phyloP scores from a whole-genome alignment of 2,113 vertebrate species.

The Galemys pyrenaicus region DNA sequence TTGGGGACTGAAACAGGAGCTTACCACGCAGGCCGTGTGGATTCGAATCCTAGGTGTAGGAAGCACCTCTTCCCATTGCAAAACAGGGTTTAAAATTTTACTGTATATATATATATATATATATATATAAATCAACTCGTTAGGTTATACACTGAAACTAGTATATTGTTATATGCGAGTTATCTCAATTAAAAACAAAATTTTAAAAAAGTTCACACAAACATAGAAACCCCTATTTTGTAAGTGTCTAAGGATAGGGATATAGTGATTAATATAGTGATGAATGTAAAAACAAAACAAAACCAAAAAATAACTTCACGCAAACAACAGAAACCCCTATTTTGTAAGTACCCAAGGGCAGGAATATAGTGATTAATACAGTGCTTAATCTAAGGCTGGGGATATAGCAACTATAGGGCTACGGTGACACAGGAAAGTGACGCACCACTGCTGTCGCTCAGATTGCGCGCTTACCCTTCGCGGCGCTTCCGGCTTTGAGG shows the following conservation, averaged over 20 bases:
- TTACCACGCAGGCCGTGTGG: not conserved
- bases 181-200: not conserved
- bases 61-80: not conserved
- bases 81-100: not conserved
- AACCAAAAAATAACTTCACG: no score
- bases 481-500: not conserved
- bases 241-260: not conserved
- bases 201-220: not conserved
- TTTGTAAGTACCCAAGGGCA: not conserved
- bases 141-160: not conserved
- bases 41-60: not conserved
- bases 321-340: not conserved
- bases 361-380: not conserved
- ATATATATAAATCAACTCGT: no score
- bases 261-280: not conserved
- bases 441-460: rapidly evolving
- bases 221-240: not conserved
- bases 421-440: no score
- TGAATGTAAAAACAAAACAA: no score
- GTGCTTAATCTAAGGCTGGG: no score
- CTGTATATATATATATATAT: no score
- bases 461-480: no score
- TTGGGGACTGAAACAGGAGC: not conserved
- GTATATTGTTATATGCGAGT: not conserved
- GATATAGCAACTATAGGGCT: no score